Base-by-base conservation (phyloP, 2,797 vertebrate species). In the Ibycter americanus region DNA sequence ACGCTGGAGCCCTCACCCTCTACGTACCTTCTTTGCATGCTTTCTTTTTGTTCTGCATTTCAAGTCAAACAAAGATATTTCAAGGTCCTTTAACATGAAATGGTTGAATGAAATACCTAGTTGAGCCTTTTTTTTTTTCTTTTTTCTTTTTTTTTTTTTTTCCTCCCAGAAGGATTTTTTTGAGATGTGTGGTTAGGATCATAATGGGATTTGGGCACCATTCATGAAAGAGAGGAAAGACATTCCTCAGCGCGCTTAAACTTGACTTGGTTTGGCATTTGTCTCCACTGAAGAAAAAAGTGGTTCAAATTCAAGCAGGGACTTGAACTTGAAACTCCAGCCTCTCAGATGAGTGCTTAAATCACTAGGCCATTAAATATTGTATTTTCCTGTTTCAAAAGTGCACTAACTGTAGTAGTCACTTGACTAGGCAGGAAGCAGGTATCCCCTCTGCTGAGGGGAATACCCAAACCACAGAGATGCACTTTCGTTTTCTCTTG, bases 401-500 rank as follows among this genome's bases (percentile, higher is more conserved):
- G 40, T 4, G 27, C 0, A 0, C 16, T 15, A 42, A 56, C 26
- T 6, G 5, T 34, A 12, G 51, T 4, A 58, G 42, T 38, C 12
- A 2, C 66, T 51, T 80, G 63, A 47, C n/a, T 20, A 32, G 63
- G 65, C 84, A 91, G 84, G 68, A 77, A 87, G 40, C 25, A 59
- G 77, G 87, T 52, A 87, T 73, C 87, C 47, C 79, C 78, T 85
- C 40, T 83, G 79, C 84, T 29, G 74, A 89, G 94, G 91, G 87
- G 92, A 97, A 93, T 87, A 89, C 87, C 87, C 92, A 86, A 87
- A 96, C 92, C 94, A 95, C 89, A 93, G 78, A 40, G 40, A 27
- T 17, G 21, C 40, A 83, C 92, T 96, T 96, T 94, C 44, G 0
- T 93, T 96, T 97, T 94, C 81, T 89, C 51, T 89, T 23, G 1